Conservation (phyloP, 1,140 invertebrate species). For the Pomacea maculata region DNA sequence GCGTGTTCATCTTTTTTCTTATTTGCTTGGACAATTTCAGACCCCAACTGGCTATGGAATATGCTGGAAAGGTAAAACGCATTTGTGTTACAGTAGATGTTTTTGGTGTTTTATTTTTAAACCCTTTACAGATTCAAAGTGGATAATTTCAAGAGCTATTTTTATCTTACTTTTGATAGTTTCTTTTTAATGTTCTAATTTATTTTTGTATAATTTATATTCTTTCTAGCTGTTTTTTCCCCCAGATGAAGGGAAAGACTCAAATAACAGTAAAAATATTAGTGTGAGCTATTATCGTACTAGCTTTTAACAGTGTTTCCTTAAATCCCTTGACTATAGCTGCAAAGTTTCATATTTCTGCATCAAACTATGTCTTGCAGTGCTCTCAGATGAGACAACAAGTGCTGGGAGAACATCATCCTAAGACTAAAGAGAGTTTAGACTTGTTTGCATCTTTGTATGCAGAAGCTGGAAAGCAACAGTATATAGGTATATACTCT, state of each 20-base stretch:
- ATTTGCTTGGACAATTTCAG: conserved; percentile 37
- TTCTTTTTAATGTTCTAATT: background rate
- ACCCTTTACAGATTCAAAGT: too few relatives aligned
- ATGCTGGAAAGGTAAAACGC: conserved; percentile 54
- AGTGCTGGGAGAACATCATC: conserved; percentile 53
- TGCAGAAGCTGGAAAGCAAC: conserved; percentile 58
- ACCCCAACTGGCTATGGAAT: conserved; percentile 57
- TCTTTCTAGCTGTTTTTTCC: background rate
- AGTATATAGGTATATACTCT: conserved; percentile 51
- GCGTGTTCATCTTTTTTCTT: too few relatives aligned
- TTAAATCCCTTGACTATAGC: too few relatives aligned
- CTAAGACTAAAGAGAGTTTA: conserved; percentile 49
- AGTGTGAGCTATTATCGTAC: too few relatives aligned
- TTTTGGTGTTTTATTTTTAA: too few relatives aligned
- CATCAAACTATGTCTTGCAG: conserved; percentile 29
- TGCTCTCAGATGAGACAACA: conserved; percentile 57
- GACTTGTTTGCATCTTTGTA: conserved; percentile 61
- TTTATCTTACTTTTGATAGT: background rate
- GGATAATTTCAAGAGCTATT: background rate
- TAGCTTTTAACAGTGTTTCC: too few relatives aligned
- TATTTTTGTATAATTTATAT: background rate
- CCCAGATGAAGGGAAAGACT: background rate
- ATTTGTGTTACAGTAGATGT: too few relatives aligned
- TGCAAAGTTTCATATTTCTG: too few relatives aligned
- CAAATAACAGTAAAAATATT: background rate